Conservation (phyloP, 2,888 invertebrate species). For the Monopis laevigella region DNA sequence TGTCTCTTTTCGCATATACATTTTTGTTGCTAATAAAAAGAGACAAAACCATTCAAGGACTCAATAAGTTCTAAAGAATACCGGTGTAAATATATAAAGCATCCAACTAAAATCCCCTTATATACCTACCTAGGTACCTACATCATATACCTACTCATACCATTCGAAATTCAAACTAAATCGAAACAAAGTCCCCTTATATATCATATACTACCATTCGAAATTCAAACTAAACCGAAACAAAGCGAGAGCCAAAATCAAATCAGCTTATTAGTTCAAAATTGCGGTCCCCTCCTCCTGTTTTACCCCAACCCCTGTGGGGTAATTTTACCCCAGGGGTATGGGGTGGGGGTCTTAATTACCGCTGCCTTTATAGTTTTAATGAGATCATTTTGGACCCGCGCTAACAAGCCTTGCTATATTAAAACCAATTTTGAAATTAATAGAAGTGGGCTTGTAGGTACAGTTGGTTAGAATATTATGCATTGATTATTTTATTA, state of each 20-base stretch:
- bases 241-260: conserved; percentile 28
- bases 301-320: conserved; percentile 38
- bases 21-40: too few relatives aligned
- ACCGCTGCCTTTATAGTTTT: conserved; percentile 80
- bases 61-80: too few relatives aligned
- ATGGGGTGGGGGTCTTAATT: conserved; percentile 60
- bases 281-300: conserved; percentile 43
- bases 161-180: too few relatives aligned
- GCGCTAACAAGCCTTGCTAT: conserved; percentile 69
- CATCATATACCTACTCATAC: too few relatives aligned
- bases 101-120: too few relatives aligned
- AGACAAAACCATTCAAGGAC: too few relatives aligned
- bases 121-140: too few relatives aligned
- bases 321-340: conserved; percentile 33
- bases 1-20: too few relatives aligned
- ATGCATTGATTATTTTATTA: too few relatives aligned
- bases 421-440: conserved; percentile 68
- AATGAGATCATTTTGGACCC: conserved; percentile 77
- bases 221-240: conserved; percentile 1
- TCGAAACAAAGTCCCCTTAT: too few relatives aligned
- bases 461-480: neutral
- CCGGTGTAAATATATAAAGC: too few relatives aligned
- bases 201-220: too few relatives aligned
- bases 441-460: conserved; percentile 36
- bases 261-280: conserved; percentile 62